These are phyloP conservation scores for Oreochromis tanganicae DNA, from an alignment of 2,113 vertebrate genomes.

Conservation along the genomic window DNA sequence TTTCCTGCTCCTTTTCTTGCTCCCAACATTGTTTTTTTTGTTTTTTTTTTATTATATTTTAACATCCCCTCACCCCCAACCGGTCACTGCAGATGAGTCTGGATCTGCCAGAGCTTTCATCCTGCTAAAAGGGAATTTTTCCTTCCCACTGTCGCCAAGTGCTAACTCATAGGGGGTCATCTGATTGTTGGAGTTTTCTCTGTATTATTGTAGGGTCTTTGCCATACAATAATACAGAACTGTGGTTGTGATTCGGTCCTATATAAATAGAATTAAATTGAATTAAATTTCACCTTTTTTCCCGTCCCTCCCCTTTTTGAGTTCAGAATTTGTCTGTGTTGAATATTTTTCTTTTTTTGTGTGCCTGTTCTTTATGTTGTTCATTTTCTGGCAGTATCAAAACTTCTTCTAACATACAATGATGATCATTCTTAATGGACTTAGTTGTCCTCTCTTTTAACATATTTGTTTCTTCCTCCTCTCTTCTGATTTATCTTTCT, in stretches of 20 bases:
- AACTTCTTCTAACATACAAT: too few species aligned
- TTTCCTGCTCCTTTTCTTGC: not conserved
- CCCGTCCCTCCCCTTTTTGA: not conserved
- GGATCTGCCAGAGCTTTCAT: accelerated
- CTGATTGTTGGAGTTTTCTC: not conserved
- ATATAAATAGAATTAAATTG: not conserved
- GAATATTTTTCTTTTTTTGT: not conserved
- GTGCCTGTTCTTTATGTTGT: too few species aligned
- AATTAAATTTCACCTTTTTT: accelerated
- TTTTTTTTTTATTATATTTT: not conserved
- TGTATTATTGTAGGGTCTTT: not conserved
- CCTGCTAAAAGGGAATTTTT: not conserved
- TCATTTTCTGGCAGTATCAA: too few species aligned
- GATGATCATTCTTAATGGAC: too few species aligned
- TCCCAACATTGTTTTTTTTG: not conserved
- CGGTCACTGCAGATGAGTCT: accelerated
- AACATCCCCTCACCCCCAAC: not conserved
- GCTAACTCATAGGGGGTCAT: not conserved
- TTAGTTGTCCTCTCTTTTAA: not conserved
- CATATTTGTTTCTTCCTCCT: not conserved
- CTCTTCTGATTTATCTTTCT: not conserved
- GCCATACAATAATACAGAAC: accelerated
- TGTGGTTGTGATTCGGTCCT: not conserved
- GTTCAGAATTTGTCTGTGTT: not conserved
- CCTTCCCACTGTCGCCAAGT: not conserved